Evolutionary conservation across 2,113 vertebrate genomes (phyloP), one percentile per base, ranked within the genome.

Genomic region (Varanus salvator): DNA sequence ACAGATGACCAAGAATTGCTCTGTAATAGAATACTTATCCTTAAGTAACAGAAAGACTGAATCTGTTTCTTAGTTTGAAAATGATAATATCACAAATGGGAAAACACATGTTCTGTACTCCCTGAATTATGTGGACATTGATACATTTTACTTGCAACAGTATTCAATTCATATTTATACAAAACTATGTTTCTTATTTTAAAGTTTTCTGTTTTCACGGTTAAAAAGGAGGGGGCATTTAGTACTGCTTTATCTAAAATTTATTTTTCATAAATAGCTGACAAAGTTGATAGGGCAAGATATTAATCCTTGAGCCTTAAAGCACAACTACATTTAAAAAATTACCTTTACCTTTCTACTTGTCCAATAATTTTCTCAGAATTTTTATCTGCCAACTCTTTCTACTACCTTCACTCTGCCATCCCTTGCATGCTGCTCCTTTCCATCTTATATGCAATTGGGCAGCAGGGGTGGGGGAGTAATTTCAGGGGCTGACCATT

Each of bases 361-460:
- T n/a, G 91, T 83, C 93, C 90, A 93, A 86, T 91, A 95, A 94
- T 93, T 85, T n/a, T 14, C 23, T 12, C 48, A 72, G 8, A 92
- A 91, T 93, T 96, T 89, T 88, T 93, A 91, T 88, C 92, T 68
- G 80, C 44, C 85, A 69, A 89, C 95, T 93, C 83, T 87, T 93
- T 91, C 23, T 90, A 90, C 80, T 38, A 86, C 91, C 71, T 38
- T 76, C 89, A 95, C 93, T 93, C 86, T 94, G 94, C 90, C 93
- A 94, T 86, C 91, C 83, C 82, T 90, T 87, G 90, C 77, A 78
- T 75, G 89, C 95, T 9, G 74, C 90, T 89, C 48, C 29, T 85
- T 12, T 85, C 11, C 15, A 19, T 23, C 48, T 72, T 48, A 14
- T 54, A 25, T 85, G 19, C 48, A 85, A 34, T 54, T 44, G 38